These are phyloP conservation scores for Monopis laevigella DNA, from an alignment of 2,888 invertebrate species.

Conservation along the genomic window DNA sequence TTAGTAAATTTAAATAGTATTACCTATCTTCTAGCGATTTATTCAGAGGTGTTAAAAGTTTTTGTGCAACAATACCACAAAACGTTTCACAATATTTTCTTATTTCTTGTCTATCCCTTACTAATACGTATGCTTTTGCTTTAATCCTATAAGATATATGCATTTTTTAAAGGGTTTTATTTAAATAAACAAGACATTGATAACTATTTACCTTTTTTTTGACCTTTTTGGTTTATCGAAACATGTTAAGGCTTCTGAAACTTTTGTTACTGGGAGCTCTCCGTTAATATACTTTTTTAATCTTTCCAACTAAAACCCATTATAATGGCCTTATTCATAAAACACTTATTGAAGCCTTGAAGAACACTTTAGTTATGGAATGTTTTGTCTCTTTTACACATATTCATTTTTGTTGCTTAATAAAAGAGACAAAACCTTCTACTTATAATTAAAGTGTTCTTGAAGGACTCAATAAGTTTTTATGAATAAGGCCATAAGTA, in stretches of 20 bases:
- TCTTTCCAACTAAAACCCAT: constrained; percentile 35
- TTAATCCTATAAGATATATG: neutral
- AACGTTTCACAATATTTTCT: constrained; percentile 31
- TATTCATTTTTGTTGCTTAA: too few relatives aligned
- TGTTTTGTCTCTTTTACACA: too few relatives aligned
- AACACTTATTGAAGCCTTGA: too few relatives aligned
- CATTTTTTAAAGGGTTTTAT: constrained; percentile 16
- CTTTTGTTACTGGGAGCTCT: constrained; percentile 35
- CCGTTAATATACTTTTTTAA: constrained; percentile 38
- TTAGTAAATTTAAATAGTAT: neutral
- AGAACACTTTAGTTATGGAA: too few relatives aligned
- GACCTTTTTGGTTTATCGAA: constrained; percentile 28
- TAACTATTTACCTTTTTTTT: constrained; percentile 14
- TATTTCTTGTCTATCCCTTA: constrained; percentile 19
- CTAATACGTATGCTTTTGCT: neutral
- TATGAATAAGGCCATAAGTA: too few relatives aligned
- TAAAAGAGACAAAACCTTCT: too few relatives aligned
- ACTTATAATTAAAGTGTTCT: too few relatives aligned
- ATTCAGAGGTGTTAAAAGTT: constrained; percentile 27
- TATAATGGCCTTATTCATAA: too few relatives aligned
- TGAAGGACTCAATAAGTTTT: too few relatives aligned
- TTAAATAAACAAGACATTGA: constrained; percentile 14
- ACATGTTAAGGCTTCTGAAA: constrained; percentile 41
- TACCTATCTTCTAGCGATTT: constrained; percentile 27
- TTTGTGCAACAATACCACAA: constrained; percentile 32